Percentiles rank a stretch among this genome's conserved stretches.
phyloP scores from a whole-genome alignment of 2,113 vertebrate genomes.

The Oostethus manadensis region DNA sequence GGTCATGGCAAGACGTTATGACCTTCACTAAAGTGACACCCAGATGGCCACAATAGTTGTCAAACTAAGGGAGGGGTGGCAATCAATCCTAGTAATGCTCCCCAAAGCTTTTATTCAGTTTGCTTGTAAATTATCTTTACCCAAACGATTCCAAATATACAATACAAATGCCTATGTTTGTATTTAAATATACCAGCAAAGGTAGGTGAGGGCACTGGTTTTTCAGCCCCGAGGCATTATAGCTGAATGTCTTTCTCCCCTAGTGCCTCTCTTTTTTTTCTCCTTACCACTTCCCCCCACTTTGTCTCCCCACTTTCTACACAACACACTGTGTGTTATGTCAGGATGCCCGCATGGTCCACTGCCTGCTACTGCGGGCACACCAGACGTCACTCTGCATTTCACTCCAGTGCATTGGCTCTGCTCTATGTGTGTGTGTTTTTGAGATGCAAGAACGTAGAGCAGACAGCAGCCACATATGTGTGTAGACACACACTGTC shows the following conservation, averaged over 20 bases:
- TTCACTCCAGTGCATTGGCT: slow-evolving; percentile 38
- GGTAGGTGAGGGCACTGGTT: slow-evolving; percentile 36
- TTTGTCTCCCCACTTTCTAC: slow-evolving; percentile 7
- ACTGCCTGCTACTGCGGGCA: slow-evolving; percentile 44
- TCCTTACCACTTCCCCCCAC: slow-evolving; percentile 8
- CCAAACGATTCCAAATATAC: neutral
- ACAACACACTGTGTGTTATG: slow-evolving; percentile 36
- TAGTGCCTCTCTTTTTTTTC: slow-evolving; percentile 26
- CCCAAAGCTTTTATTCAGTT: neutral
- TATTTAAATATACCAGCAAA: slow-evolving; percentile 18
- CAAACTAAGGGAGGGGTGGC: slow-evolving; percentile 5
- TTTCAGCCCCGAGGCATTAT: slow-evolving; percentile 13
- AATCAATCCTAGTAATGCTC: neutral
- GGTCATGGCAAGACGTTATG: slow-evolving; percentile 30
- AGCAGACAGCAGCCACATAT: slow-evolving; percentile 30
- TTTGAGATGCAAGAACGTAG: slow-evolving; percentile 12
- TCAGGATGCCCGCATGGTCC: slow-evolving; percentile 51
- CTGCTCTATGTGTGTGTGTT: slow-evolving; percentile 10
- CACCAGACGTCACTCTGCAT: slow-evolving; percentile 47
- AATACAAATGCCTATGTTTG: neutral
- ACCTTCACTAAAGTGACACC: slow-evolving; percentile 34
- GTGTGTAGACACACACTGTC: slow-evolving; percentile 36
- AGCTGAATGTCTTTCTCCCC: slow-evolving; percentile 6
- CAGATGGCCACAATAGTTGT: slow-evolving; percentile 41
- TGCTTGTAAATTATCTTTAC: too few relatives aligned